Evolutionary conservation across 2,888 invertebrate genomes (phyloP).

Genomic region (Ecdyonurus torrentis): DNA sequence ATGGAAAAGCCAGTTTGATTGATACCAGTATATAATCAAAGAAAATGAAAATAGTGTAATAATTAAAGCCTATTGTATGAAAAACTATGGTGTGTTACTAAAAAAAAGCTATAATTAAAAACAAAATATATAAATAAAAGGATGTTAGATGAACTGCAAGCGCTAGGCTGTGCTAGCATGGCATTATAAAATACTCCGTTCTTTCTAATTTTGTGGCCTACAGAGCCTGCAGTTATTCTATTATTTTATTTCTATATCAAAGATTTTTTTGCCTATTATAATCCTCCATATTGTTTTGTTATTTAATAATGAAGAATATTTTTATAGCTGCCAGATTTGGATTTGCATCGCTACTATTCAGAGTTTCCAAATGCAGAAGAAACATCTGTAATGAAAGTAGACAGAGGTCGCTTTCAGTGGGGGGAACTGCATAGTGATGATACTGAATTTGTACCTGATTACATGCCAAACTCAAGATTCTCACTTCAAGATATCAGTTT

Average conservation of each 20-base stretch:
- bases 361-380: constrained; percentile 14
- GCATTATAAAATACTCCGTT: too few species aligned
- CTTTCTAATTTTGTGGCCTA: too few species aligned
- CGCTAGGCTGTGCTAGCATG: too few species aligned
- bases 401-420: constrained; percentile 43
- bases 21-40: too few species aligned
- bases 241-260: neutral
- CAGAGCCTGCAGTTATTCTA: too few species aligned
- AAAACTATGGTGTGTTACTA: too few species aligned
- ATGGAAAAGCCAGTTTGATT: neutral
- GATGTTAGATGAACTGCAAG: too few species aligned
- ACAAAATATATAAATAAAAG: too few species aligned
- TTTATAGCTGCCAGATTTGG: constrained; percentile 41
- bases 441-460: neutral
- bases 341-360: constrained; percentile 42
- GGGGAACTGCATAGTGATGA: constrained; percentile 20
- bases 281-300: neutral
- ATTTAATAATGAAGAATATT: neutral
- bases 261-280: constrained; percentile 5
- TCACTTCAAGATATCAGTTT: neutral
- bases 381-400: constrained; percentile 37
- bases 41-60: too few species aligned
- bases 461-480: neutral
- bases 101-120: too few species aligned
- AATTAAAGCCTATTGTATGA: too few species aligned